Conservation (phyloP, 2,113 vertebrate species). For the Mystacornis crossleyi region DNA sequence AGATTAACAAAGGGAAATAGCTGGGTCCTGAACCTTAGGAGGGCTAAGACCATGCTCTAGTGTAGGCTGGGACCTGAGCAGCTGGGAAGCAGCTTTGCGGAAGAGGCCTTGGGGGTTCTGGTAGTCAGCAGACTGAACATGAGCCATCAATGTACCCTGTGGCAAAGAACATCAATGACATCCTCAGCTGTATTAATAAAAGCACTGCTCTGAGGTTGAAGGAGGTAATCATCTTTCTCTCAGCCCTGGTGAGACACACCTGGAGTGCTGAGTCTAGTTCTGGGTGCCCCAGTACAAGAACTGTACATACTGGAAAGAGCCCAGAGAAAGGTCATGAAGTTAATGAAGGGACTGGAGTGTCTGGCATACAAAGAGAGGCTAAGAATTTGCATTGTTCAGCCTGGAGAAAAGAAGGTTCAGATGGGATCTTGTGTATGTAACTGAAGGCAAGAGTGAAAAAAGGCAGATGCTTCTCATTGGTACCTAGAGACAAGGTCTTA, state of each 20-base stretch:
- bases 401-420: not conserved
- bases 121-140: not conserved
- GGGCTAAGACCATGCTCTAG: not conserved
- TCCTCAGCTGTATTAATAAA: not conserved
- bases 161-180: not conserved
- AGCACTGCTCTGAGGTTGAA: rapidly evolving
- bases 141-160: too few species aligned
- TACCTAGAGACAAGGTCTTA: not conserved
- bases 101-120: not conserved
- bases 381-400: not conserved
- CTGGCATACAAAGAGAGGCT: not conserved
- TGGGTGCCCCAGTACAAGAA: rapidly evolving
- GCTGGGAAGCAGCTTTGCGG: not conserved
- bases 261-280: not conserved
- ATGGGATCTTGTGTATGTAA: not conserved
- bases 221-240: not conserved
- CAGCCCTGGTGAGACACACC: not conserved
- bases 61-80: not conserved
- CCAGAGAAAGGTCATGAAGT: not conserved
- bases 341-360: not conserved
- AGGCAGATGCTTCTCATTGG: not conserved
- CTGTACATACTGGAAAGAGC: not conserved
- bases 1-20: not conserved
- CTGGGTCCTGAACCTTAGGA: not conserved
- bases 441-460: not conserved